A percentile compares a stretch with the other conserved stretches of the same genome.
phyloP scores from a whole-genome alignment of 2,797 vertebrate genomes.

The Simalia tracyae region DNA sequence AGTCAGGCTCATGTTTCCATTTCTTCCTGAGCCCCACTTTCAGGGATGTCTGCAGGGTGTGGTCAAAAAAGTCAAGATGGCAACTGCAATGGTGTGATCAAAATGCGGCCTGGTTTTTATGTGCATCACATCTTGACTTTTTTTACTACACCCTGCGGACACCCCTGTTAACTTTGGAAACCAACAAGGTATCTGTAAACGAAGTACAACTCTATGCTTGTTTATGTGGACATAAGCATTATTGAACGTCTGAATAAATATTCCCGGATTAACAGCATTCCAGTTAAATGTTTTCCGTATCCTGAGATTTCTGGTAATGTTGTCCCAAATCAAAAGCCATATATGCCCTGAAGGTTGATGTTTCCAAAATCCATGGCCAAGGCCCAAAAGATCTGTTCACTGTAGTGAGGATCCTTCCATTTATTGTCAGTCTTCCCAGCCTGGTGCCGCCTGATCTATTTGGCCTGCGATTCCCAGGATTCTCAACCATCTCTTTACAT shows the following conservation, averaged over 20 bases:
- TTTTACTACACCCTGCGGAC: background rate
- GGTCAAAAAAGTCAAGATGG: background rate
- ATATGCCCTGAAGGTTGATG: background rate
- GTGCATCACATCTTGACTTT: background rate
- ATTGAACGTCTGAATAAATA: background rate
- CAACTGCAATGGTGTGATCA: background rate
- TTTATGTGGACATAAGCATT: background rate
- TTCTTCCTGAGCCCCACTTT: background rate
- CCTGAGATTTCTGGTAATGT: constrained; percentile 1
- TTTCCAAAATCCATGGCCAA: constrained; percentile 14
- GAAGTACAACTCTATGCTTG: background rate
- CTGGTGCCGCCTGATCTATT: background rate
- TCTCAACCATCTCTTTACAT: background rate
- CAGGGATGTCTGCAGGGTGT: background rate
- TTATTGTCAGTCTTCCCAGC: background rate
- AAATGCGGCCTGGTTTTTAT: background rate
- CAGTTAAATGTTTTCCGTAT: background rate
- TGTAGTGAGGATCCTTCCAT: background rate
- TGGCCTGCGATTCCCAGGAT: background rate
- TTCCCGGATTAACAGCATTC: background rate
- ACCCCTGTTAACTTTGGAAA: background rate
- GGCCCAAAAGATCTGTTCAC: constrained; percentile 1
- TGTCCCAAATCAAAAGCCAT: constrained; percentile 19
- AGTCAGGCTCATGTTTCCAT: background rate
- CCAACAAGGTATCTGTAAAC: background rate